These are phyloP conservation scores for Actinia tenebrosa DNA, from an alignment of 64 coral and sea anemone species.

Conservation along the genomic window DNA sequence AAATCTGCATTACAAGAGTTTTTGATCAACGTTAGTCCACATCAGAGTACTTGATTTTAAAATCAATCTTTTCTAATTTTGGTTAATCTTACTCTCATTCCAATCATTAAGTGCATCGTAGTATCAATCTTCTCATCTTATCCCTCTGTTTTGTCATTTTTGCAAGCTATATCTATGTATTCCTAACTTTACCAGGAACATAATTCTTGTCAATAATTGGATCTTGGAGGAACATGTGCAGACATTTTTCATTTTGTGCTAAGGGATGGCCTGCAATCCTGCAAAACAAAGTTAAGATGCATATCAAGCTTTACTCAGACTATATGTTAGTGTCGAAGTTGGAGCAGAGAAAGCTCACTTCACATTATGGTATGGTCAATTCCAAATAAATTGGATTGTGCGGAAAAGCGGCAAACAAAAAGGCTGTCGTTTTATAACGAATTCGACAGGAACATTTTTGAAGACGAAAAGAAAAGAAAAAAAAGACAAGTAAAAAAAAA, in stretches of 20 bases:
- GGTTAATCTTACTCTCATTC: neutral
- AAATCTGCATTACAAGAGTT: neutral
- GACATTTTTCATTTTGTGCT: constrained; percentile 93
- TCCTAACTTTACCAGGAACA: constrained; percentile 94
- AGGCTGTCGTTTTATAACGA: too few relatives aligned
- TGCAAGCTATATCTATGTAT: constrained; percentile 21
- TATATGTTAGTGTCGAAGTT: too few relatives aligned
- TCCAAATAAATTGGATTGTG: too few relatives aligned
- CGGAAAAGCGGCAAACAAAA: too few relatives aligned
- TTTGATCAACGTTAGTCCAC: neutral
- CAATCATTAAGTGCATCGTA: neutral
- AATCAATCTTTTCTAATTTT: neutral
- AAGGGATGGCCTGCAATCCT: constrained; percentile 95
- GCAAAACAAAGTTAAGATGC: neutral
- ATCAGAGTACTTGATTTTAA: neutral
- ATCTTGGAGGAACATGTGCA: constrained; percentile 97
- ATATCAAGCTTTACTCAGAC: too few relatives aligned
- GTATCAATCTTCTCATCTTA: neutral
- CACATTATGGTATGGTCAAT: too few relatives aligned
- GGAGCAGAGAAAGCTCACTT: too few relatives aligned
- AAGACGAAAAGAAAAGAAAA: too few relatives aligned
- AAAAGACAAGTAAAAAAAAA: too few relatives aligned
- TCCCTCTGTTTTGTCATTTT: neutral
- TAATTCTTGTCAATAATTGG: constrained; percentile 98
- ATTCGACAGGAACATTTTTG: too few relatives aligned